Evolutionary conservation across 2,888 invertebrate genomes (phyloP), one percentile per base, ranked within the genome.

Genomic region (Eilema caniola): DNA sequence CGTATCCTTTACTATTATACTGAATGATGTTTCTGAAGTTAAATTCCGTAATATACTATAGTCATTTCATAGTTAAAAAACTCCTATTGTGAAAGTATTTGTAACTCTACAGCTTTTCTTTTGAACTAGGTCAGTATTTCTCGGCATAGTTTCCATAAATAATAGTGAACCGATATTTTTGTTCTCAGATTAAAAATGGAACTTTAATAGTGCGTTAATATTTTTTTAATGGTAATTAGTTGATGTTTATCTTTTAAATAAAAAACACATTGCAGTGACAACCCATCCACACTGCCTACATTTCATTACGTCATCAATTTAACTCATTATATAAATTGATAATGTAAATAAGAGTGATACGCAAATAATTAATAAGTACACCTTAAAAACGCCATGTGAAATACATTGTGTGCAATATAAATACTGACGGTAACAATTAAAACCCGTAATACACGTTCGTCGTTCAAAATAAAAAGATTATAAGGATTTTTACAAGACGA

Each of bases 291-390:
- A 31, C 5, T 53, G 4, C 0, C n/a, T 53, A 53, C 65, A 60
- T 68, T 68, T 28, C 71, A 69, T 63, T 41, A 41, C 64, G 24
- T 56, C 24, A 70, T 24, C 66, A 72, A 67, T 71, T n/a, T 59
- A 69, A 64, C 68, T 20, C 53, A 70, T 70, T 65, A 33, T 20
- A 62, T 25, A 73, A 71, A 81, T 78, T 66, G 57, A 67, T 60
- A 73, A 25, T 69, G 67, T 69, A 69, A 73, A 73, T 70, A 73
- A 78, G 61, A 66, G 1, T 33, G 8, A 11, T 41, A 31, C 33
- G 63, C 71, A 73, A 78, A 73, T 78, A 75, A 73, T 75, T 66
- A 82, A 80, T 74, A 62, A 57, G 14, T 25, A 69, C 65, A 69
- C 64, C 75, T 74, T 73, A 73, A 80, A 76, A 63, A 74, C 73